Conservation (phyloP, 2,797 vertebrate species). For the Phoxinus dragarum region DNA sequence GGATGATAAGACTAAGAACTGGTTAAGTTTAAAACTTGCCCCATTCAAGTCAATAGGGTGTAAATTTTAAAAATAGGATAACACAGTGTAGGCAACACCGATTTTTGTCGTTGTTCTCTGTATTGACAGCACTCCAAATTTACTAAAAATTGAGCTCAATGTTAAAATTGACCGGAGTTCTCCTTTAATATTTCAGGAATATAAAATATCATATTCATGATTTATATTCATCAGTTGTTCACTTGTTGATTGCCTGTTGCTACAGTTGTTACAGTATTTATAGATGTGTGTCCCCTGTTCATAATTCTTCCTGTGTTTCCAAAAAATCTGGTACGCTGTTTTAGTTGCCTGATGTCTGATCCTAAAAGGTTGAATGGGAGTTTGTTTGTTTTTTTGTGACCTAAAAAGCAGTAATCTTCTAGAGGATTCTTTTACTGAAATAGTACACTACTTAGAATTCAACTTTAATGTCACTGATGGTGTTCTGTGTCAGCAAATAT, state of each 20-base stretch:
- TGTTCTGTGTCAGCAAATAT: constrained; percentile 34
- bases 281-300: not conserved
- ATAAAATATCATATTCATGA: not conserved
- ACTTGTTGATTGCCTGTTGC: not conserved
- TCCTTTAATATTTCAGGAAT: too few relatives aligned
- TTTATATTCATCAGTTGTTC: not conserved
- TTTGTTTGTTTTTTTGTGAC: constrained; percentile 15
- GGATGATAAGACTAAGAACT: too few relatives aligned
- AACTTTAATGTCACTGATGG: constrained; percentile 17
- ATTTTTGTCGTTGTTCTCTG: too few relatives aligned
- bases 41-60: too few relatives aligned
- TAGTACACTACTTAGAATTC: not conserved
- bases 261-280: not conserved
- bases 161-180: too few relatives aligned
- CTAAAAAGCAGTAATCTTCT: not conserved
- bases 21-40: too few relatives aligned
- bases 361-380: not conserved
- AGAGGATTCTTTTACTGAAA: constrained; percentile 22
- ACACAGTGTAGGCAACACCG: too few relatives aligned
- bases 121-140: too few relatives aligned
- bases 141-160: too few relatives aligned
- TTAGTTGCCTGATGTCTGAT: not conserved
- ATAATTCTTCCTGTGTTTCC: not conserved
- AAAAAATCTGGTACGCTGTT: not conserved
- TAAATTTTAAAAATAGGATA: too few relatives aligned